These are phyloP conservation scores for Montipora foliosa DNA, from an alignment of 64 coral and sea anemone species.

Conservation along the genomic window DNA sequence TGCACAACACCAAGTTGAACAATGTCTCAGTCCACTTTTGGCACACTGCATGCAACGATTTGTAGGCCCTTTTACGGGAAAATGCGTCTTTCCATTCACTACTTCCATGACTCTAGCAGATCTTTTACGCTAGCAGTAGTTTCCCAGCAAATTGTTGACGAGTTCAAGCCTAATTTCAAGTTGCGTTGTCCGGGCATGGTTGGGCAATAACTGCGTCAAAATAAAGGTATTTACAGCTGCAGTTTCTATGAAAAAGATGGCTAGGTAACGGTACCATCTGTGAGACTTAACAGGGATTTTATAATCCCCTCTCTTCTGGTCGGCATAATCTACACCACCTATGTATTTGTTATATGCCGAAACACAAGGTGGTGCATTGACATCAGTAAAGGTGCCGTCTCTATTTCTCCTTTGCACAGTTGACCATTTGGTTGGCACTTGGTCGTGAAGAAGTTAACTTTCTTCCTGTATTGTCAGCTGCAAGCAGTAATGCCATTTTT, in stretches of 20 bases:
- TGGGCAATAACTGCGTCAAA: constrained; percentile 50
- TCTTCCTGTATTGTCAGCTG: too few species aligned
- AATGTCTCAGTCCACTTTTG: constrained; percentile 28
- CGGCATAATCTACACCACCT: constrained; percentile 43
- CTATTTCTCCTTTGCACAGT: constrained; percentile 34
- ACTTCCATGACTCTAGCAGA: constrained; percentile 33
- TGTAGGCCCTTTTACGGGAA: constrained; percentile 54
- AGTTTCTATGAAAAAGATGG: constrained; percentile 61
- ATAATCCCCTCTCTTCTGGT: constrained; percentile 68
- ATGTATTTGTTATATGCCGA: constrained; percentile 61
- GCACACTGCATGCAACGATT: constrained; percentile 63
- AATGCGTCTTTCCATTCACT: constrained; percentile 51
- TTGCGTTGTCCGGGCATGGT: constrained; percentile 44
- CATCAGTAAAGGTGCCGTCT: constrained; percentile 27
- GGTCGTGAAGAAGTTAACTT: not conserved
- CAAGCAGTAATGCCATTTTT: too few species aligned
- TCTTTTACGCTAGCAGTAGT: constrained; percentile 52
- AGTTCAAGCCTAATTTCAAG: constrained; percentile 52
- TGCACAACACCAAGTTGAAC: constrained; percentile 30
- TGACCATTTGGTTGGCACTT: constrained; percentile 62
- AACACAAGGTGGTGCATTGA: constrained; percentile 6
- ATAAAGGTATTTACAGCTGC: constrained; percentile 69
- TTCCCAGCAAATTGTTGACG: constrained; percentile 34
- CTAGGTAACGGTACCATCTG: constrained; percentile 57
- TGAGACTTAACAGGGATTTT: constrained; percentile 58